Conservation (phyloP, 2,888 invertebrate genomes). For the Volucella bombylans region DNA sequence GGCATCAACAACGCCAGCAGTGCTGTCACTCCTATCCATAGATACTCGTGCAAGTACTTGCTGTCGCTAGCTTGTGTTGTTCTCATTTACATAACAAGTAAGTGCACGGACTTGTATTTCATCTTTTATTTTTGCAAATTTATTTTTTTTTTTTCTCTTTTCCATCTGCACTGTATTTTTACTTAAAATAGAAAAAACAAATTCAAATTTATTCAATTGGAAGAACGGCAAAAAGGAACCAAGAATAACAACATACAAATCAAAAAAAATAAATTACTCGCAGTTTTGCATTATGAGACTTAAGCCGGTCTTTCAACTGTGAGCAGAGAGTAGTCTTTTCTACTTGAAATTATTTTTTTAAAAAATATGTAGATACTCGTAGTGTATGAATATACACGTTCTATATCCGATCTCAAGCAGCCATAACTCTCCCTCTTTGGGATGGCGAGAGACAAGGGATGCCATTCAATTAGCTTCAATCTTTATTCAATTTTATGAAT, state of each 20-base stretch:
- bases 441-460: background rate
- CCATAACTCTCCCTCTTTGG: no score
- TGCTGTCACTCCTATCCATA: background rate
- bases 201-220: constrained; percentile 71
- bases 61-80: constrained; percentile 54
- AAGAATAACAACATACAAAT: constrained; percentile 1
- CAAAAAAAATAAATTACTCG: no score
- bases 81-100: constrained; percentile 70
- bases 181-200: constrained; percentile 30
- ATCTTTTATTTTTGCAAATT: background rate
- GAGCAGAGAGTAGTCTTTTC: constrained; percentile 20
- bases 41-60: background rate
- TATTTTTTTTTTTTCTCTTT: background rate
- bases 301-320: constrained; percentile 22
- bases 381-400: no score
- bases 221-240: constrained; percentile 18
- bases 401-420: no score
- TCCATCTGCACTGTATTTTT: background rate
- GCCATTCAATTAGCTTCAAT: constrained; percentile 31
- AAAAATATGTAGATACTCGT: no score
- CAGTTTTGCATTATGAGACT: constrained; percentile 42
- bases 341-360: constrained; percentile 3
- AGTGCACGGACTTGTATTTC: constrained; percentile 60
- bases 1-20: constrained; percentile 23
- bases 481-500: constrained; percentile 33